phyloP scores from a whole-genome alignment of 2,113 vertebrate species.

The Piprites chloris region DNA sequence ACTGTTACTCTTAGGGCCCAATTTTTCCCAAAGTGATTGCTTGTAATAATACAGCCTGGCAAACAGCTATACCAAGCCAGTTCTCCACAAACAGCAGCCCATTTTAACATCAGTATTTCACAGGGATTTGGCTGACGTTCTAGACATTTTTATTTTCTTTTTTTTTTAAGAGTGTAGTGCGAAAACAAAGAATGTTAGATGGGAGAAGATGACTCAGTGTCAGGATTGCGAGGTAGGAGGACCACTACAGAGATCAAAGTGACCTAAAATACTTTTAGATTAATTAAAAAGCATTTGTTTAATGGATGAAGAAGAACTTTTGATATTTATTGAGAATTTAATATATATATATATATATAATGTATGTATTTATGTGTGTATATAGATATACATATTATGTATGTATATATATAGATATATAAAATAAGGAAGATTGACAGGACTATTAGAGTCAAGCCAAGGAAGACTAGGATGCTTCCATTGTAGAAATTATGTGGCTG shows the following conservation, averaged over 20 bases:
- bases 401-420: background rate
- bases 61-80: background rate
- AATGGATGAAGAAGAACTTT: background rate
- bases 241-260: background rate
- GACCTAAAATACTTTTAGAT: background rate
- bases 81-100: background rate
- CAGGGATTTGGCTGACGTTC: background rate
- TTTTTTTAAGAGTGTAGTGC: background rate
- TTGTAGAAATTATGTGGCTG: background rate
- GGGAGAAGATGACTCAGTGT: background rate
- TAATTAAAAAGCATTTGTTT: background rate
- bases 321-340: background rate
- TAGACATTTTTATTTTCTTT: background rate
- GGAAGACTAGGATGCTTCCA: background rate
- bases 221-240: background rate
- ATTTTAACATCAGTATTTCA: background rate
- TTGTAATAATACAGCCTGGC: background rate
- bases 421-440: background rate
- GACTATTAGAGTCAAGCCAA: background rate
- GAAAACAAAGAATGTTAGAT: background rate
- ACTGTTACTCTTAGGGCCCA: background rate
- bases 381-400: too few species aligned
- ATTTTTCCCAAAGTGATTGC: background rate
- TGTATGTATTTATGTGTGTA: too few species aligned
- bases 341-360: background rate